phyloP scores from a whole-genome alignment of 2,113 vertebrate genomes.

The Uropsilus gracilis region DNA sequence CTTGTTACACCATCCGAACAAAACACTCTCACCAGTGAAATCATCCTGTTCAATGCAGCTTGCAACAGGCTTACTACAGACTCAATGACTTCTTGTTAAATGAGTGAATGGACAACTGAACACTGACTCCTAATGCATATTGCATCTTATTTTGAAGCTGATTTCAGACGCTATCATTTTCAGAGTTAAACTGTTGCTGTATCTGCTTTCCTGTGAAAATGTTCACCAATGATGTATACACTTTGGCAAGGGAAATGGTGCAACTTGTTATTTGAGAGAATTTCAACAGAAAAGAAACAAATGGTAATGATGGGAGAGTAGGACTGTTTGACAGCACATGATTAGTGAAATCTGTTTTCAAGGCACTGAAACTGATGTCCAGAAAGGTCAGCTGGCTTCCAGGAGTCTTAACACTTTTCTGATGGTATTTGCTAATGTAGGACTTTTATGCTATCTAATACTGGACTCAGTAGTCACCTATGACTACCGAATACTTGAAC shows the following conservation, averaged over 20 bases:
- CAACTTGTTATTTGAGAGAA: slow-evolving; percentile 19
- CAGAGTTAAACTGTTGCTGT: neutral
- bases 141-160: neutral
- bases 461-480: neutral
- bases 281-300: neutral
- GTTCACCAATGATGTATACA: neutral
- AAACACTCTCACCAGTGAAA: too few species aligned
- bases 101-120: too few species aligned
- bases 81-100: too few species aligned
- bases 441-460: neutral
- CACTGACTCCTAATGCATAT: neutral
- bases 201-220: neutral
- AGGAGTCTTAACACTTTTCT: neutral
- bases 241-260: neutral
- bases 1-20: too few species aligned
- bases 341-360: neutral
- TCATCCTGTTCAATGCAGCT: too few species aligned
- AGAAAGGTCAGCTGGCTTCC: neutral
- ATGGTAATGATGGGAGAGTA: neutral
- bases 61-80: too few species aligned
- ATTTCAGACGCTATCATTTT: neutral
- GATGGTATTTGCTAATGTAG: neutral
- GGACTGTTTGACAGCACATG: neutral
- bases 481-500: too few species aligned
- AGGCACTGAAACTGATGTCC: neutral